Evolutionary conservation across 2,888 invertebrate species (phyloP), one percentile per base, ranked within the genome.

Genomic region (Meganola albula): DNA sequence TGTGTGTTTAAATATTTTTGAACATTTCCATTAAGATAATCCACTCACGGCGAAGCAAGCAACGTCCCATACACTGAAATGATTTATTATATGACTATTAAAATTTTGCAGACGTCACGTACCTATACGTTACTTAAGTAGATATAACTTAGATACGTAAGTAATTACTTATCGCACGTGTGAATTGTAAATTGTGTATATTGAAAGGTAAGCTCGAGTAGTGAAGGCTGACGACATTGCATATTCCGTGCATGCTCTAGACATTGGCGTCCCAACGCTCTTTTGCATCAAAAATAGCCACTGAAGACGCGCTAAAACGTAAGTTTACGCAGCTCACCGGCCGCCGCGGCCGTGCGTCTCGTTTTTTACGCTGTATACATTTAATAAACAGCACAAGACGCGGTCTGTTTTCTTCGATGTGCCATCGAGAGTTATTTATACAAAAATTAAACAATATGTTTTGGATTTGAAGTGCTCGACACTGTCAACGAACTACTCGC

Each of bases 241-340:
- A 84, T 85, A 85, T 85, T 85, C 84, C 75, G 58, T 82, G 79
- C 84, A 82, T 84, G 84, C 80, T 80, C 82, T 82, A 78, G 84
- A 84, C 84, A 82, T 84, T 85, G 84, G 79, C 82, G 79, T 76
- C 79, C 66, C 76, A 75, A 70, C 78, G 73, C 74, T 76, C 72
- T 79, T 80, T 74, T 78, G 82, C 82, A 83, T 82, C 84, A 84
- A 85, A 85, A 85, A 85, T 85, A 85, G 82, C 84, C 71, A 67
- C 75, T 45, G 74, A 82, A 83, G 79, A 80, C 77, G 75, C 67
- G 73, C 70, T 71, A 68, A 63, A 63, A 73, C 76, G 77, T 63
- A 77, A 80, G 82, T 79, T 76, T 75, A 74, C 80, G 62, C 70
- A 62, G 72, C 63, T 71, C 74, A 65, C 60, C 74, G 75, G 62